These are phyloP conservation scores for Streptopelia turtur DNA, from an alignment of 2,797 vertebrate genomes.

Conservation along the genomic window DNA sequence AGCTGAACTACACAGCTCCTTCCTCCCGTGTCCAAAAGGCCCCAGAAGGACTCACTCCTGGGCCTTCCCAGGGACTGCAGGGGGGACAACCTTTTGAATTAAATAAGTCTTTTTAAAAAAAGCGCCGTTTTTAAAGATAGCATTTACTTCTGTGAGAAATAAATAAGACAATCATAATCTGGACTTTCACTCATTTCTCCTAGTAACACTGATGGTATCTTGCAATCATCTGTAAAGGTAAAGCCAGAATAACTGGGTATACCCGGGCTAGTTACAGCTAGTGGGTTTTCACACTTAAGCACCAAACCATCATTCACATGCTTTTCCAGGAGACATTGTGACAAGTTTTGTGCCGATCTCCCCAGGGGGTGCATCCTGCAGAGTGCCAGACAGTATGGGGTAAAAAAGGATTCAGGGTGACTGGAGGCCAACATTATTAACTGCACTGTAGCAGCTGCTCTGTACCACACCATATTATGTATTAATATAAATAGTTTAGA, in stretches of 20 bases:
- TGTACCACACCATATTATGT: not conserved
- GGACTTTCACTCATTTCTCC: not conserved
- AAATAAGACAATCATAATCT: not conserved
- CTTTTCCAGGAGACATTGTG: not conserved
- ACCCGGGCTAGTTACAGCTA: not conserved
- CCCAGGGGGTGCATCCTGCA: not conserved
- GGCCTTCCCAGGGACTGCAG: not conserved
- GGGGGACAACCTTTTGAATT: not conserved
- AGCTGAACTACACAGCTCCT: not conserved
- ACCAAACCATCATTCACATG: not conserved
- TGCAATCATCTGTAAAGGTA: not conserved
- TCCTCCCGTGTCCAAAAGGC: not conserved
- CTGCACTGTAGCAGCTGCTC: conserved; percentile 44
- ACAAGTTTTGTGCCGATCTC: not conserved
- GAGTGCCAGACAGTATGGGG: conserved; percentile 10
- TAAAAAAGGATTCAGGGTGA: conserved; percentile 44
- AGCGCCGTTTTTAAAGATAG: not conserved
- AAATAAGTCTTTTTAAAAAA: not conserved
- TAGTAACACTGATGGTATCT: not conserved
- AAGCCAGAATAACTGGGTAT: not conserved
- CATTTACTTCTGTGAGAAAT: not conserved
- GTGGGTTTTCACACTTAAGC: not conserved
- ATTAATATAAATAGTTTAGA: conserved; percentile 43
- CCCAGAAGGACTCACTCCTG: not conserved
- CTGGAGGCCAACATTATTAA: conserved; percentile 16